A percentile compares a stretch with the other conserved stretches of the same genome.
These are phyloP conservation scores for Rhamphomyia laevipes DNA, from an alignment of 2,888 invertebrate genomes.

Conservation along the genomic window DNA sequence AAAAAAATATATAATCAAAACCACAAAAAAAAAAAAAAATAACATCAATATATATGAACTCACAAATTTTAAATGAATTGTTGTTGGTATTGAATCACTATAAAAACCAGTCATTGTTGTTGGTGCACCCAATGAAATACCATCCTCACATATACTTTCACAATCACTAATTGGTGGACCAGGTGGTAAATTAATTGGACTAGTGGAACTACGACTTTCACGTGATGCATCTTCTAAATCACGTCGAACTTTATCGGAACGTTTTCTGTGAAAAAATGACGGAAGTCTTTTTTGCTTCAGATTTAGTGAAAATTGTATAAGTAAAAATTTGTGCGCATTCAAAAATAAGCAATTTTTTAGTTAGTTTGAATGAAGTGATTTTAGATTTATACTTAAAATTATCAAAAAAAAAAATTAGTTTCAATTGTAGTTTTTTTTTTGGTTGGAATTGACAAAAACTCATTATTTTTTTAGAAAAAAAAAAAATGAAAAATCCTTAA, in stretches of 20 bases:
- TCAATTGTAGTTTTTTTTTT: too few species aligned
- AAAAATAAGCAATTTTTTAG: too few species aligned
- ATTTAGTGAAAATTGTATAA: conserved; percentile 14
- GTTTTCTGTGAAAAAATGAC: conserved; percentile 57
- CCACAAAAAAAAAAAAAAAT: background rate
- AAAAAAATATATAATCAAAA: conserved; percentile 8
- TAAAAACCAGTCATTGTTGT: conserved; percentile 39
- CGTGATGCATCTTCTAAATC: conserved; percentile 85
- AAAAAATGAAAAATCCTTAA: too few species aligned
- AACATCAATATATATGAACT: conserved; percentile 37
- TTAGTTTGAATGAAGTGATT: too few species aligned
- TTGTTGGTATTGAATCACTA: conserved; percentile 49
- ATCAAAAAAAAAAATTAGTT: too few species aligned
- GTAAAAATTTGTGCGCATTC: too few species aligned
- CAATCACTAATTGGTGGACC: conserved; percentile 15
- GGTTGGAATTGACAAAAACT: too few species aligned
- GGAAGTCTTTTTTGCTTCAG: conserved; percentile 34
- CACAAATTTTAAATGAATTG: conserved; percentile 63
- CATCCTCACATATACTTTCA: conserved; percentile 22
- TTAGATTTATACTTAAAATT: too few species aligned
- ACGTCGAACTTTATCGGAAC: conserved; percentile 75
- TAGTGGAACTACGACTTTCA: conserved; percentile 41
- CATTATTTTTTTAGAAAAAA: too few species aligned
- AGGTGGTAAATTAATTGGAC: conserved; percentile 25
- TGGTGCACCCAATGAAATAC: conserved; percentile 33